Conservation (phyloP, 2,888 invertebrate species). For the Tetranychus piercei region DNA sequence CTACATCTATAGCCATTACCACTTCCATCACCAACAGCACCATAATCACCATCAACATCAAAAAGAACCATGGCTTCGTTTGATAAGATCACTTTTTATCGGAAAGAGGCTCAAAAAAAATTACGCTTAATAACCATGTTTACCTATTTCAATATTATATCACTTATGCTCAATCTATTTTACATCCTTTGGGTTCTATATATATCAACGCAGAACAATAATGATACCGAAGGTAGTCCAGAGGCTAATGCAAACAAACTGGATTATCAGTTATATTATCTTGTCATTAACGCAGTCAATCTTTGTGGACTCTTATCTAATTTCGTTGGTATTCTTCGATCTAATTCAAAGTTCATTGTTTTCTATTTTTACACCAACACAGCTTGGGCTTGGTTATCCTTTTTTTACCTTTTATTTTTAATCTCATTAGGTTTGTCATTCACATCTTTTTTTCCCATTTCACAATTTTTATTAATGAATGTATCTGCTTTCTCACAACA, state of each 20-base stretch:
- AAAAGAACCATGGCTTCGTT: neutral
- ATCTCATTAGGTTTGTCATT: neutral
- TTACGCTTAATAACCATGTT: neutral
- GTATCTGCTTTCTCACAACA: neutral
- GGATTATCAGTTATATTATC: neutral
- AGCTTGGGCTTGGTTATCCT: neutral
- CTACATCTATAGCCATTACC: neutral
- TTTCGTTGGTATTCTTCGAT: neutral
- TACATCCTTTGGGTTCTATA: neutral
- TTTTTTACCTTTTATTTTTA: neutral
- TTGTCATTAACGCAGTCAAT: neutral
- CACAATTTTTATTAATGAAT: neutral
- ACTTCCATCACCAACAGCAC: no score
- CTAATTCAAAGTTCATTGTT: neutral
- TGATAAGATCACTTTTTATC: neutral
- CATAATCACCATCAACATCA: no score
- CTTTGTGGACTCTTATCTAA: neutral
- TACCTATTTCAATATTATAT: neutral
- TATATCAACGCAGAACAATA: neutral
- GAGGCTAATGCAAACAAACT: neutral
- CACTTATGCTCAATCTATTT: neutral
- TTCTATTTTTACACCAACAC: neutral
- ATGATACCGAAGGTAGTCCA: neutral
- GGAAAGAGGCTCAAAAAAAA: neutral
- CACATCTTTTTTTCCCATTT: neutral